Evolutionary conservation across 2,888 invertebrate genomes (phyloP), one percentile per base, ranked within the genome.

Genomic region (Odontomyia ornata): DNA sequence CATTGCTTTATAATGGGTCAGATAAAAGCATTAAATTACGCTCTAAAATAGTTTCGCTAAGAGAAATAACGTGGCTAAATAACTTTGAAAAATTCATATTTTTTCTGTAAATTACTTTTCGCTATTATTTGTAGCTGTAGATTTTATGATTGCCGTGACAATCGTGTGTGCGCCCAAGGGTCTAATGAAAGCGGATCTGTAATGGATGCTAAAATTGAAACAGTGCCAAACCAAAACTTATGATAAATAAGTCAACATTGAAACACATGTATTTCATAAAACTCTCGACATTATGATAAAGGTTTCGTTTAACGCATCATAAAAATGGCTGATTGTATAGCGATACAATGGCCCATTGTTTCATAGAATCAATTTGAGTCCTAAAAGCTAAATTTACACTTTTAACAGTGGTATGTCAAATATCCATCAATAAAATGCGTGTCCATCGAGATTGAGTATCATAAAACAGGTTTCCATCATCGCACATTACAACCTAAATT

Each of bases 11-110:
- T 57, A 72, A 56, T 56, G 56, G 72, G 69, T 69, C 69, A 46
- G 69, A 69, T 69, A 56, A 56, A 56, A 57, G 56, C 56, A 56
- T 56, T 57, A 72, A 72, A 72, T 72, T 72, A 72, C 72, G 56
- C 72, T 69, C 69, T 57, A 57, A 72, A 72, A 72, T 56, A 28
- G 21, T 72, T 72, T 57, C 56, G 72, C 57, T 18, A 72, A 7
- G 72, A 11, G 13, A 72, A 72, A 56, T 56, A 56, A 23, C 57
- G 46, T 47, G 2, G 69, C 69, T 69, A 69, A 69, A 69, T 69
- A 69, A 7, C 69, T 47, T 69, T 67, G 56, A 56, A 72, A 72
- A 56, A 72, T 72, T n/a, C 56, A 46, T 23, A 67, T 28, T 52
- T 56, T 72, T 56, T 72, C 56, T 23, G 72, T 56, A 56, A 72